Conservation (phyloP, 2,113 vertebrate species). For the Daphoenositta chrysoptera region DNA sequence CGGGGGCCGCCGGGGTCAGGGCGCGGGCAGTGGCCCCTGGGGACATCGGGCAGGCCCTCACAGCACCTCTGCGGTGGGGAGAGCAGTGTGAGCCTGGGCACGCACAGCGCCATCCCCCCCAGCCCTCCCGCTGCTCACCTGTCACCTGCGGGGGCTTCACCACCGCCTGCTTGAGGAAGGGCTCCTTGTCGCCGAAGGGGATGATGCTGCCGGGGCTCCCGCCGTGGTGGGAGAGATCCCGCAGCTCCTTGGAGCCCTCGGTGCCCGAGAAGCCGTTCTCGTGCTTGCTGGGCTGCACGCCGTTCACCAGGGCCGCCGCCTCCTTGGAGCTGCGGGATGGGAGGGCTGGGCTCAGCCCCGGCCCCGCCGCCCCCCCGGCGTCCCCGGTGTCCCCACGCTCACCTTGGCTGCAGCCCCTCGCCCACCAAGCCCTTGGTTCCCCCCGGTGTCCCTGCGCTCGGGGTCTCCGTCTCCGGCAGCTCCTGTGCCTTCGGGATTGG, state of each 20-base stretch:
- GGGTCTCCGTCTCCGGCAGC: slow-evolving; percentile 39
- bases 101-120: rapidly evolving
- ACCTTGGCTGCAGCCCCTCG: slow-evolving; percentile 68
- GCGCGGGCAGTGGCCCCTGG: neutral
- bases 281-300: slow-evolving; percentile 81
- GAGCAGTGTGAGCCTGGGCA: rapidly evolving
- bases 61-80: slow-evolving; percentile 69
- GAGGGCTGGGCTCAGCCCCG: neutral
- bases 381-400: rapidly evolving
- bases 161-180: slow-evolving; percentile 87
- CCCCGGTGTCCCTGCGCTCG: neutral
- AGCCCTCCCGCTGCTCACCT: slow-evolving; percentile 61
- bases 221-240: slow-evolving; percentile 77
- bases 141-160: slow-evolving; percentile 90
- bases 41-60: slow-evolving; percentile 18
- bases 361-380: rapidly evolving
- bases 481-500: slow-evolving; percentile 28
- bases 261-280: slow-evolving; percentile 86
- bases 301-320: slow-evolving; percentile 76
- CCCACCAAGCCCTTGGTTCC: neutral
- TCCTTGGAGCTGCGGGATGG: slow-evolving; percentile 70
- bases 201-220: slow-evolving; percentile 80
- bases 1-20: neutral
- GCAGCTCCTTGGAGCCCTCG: slow-evolving; percentile 73
- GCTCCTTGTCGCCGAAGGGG: slow-evolving; percentile 83